phyloP scores from a whole-genome alignment of 2,888 invertebrate genomes.

The Eupithecia centaureata region DNA sequence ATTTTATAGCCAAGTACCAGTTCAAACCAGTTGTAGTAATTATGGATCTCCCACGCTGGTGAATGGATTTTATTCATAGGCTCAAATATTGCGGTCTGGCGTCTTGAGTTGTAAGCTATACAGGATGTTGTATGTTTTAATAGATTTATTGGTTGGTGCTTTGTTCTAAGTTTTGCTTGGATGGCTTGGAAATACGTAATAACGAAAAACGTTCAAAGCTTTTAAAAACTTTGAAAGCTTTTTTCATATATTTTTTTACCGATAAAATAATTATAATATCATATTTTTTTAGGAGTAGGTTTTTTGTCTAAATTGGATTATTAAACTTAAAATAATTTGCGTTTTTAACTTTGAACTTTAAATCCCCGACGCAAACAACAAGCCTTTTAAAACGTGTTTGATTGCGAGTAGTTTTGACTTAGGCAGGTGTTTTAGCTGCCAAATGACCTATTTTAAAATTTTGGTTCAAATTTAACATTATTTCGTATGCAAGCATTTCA shows the following conservation, averaged over 20 bases:
- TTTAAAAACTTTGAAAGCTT: too few relatives aligned
- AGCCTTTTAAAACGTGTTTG: not conserved
- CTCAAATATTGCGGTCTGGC: constrained; percentile 32
- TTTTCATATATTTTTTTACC: too few relatives aligned
- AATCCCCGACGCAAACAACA: not conserved
- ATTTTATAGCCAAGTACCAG: constrained; percentile 8
- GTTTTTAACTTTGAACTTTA: too few relatives aligned
- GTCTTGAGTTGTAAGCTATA: constrained; percentile 32
- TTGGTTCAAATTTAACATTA: too few relatives aligned
- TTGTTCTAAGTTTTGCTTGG: not conserved
- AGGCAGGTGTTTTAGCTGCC: too few relatives aligned
- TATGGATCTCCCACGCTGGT: constrained; percentile 45
- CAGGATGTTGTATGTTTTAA: constrained; percentile 15
- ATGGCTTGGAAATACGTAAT: not conserved
- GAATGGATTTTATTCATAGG: constrained; percentile 47
- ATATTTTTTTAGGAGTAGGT: too few relatives aligned
- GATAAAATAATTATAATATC: too few relatives aligned
- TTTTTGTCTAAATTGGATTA: too few relatives aligned
- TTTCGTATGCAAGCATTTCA: too few relatives aligned
- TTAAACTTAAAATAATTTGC: too few relatives aligned
- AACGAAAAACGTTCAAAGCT: not conserved
- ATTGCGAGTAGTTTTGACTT: too few relatives aligned
- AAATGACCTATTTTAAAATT: too few relatives aligned
- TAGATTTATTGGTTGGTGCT: constrained; percentile 3
- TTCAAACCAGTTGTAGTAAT: constrained; percentile 37